Percentiles rank a stretch among this genome's conserved stretches.
phyloP scores from a whole-genome alignment of 2,888 invertebrate genomes.

The Eristalis tenax region DNA sequence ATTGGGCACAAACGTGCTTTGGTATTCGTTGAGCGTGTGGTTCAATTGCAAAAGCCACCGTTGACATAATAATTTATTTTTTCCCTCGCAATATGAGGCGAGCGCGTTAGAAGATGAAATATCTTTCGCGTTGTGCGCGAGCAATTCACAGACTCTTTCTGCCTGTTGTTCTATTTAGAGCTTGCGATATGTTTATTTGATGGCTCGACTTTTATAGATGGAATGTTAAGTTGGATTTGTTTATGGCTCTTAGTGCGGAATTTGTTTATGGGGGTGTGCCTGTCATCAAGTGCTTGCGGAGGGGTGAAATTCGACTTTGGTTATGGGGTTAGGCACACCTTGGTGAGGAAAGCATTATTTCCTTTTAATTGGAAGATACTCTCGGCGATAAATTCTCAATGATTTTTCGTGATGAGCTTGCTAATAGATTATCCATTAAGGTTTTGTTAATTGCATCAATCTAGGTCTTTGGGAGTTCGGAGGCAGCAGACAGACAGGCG shows the following conservation, averaged over 20 bases:
- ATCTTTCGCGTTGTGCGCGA: not conserved
- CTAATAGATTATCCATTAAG: not conserved
- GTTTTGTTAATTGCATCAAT: not conserved
- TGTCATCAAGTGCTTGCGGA: constrained; percentile 7
- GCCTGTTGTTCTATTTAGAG: not conserved
- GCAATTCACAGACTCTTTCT: not conserved
- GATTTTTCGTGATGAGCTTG: not conserved
- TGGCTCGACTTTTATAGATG: constrained; percentile 6
- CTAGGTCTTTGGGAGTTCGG: not conserved
- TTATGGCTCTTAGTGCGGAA: not conserved
- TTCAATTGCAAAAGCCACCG: not conserved
- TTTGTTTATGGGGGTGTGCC: not conserved
- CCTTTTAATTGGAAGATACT: not conserved
- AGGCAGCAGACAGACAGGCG: not conserved
- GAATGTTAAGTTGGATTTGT: constrained; percentile 9
- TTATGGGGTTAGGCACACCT: not conserved
- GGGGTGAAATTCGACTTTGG: not conserved
- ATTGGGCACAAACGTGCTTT: not conserved
- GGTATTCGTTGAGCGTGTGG: not conserved
- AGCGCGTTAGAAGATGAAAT: not conserved
- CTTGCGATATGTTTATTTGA: not conserved
- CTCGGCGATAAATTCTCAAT: not conserved
- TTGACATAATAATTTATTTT: constrained; percentile 35
- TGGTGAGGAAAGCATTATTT: not conserved
- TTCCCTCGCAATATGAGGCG: not conserved